A percentile compares a stretch with the other conserved stretches of the same genome.
Evolutionary conservation across 2,888 invertebrate genomes (phyloP).

Genomic region (Sinelater perroti): DNA sequence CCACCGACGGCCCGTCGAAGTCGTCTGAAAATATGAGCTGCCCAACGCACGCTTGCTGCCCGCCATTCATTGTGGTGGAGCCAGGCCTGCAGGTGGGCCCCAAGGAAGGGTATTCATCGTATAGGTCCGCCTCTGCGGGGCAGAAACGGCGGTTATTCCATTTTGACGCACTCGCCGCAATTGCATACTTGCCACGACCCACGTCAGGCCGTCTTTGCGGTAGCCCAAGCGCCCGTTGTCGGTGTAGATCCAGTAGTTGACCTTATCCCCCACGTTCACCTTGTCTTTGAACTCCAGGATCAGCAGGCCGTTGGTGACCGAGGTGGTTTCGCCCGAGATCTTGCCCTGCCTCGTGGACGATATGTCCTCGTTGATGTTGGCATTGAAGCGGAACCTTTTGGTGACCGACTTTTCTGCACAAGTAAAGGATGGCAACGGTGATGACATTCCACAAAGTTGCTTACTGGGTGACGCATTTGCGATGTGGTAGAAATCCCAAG

Average conservation of each 20-base stretch:
- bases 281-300: slow-evolving; percentile 44
- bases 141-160: background rate
- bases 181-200: slow-evolving; percentile 58
- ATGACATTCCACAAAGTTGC: too few species aligned
- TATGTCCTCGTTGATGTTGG: slow-evolving; percentile 68
- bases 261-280: slow-evolving; percentile 65
- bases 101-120: slow-evolving; percentile 14
- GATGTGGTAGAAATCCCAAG: too few species aligned
- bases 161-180: background rate
- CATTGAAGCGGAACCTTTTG: slow-evolving; percentile 70
- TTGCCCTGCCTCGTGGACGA: slow-evolving; percentile 63
- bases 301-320: slow-evolving; percentile 64
- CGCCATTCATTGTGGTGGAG: slow-evolving; percentile 10
- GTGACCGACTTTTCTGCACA: too few species aligned
- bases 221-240: slow-evolving; percentile 64
- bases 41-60: slow-evolving; percentile 23
- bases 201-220: slow-evolving; percentile 59
- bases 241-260: slow-evolving; percentile 71
- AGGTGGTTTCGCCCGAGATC: slow-evolving; percentile 62
- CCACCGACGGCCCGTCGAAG: slow-evolving; percentile 61
- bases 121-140: slow-evolving; percentile 18
- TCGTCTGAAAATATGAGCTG: slow-evolving; percentile 69
- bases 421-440: too few species aligned
- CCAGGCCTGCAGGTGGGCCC: background rate
- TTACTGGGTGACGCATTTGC: too few species aligned